Percentiles rank a stretch among this genome's conserved stretches.
Evolutionary conservation across 2,888 invertebrate genomes (phyloP).

Genomic region (Parnassius orleans): DNA sequence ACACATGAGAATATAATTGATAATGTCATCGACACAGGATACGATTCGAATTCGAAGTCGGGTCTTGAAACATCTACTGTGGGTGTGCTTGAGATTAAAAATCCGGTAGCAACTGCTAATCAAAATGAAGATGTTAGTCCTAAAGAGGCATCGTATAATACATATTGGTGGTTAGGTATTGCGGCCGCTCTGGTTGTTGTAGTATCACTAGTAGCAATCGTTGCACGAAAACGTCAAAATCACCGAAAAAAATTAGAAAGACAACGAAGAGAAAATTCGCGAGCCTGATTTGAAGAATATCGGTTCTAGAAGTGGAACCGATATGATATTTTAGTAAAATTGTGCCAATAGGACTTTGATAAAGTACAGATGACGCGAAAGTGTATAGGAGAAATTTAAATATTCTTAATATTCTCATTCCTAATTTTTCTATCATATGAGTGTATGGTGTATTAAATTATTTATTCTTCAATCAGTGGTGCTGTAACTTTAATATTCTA

Average conservation of each 20-base stretch:
- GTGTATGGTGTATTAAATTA: conserved; percentile 22
- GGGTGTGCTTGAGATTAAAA: conserved; percentile 71
- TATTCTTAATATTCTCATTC: conserved; percentile 35
- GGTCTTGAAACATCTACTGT: conserved; percentile 67
- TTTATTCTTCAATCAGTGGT: conserved; percentile 31
- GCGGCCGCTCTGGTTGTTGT: conserved; percentile 67
- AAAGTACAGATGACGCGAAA: conserved; percentile 45
- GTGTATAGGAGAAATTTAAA: conserved; percentile 35
- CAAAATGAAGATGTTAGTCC: conserved; percentile 47
- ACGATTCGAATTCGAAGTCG: conserved; percentile 53
- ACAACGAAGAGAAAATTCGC: conserved; percentile 67
- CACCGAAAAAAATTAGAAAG: conserved; percentile 73
- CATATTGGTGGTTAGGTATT: conserved; percentile 77
- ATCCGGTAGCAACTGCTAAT: conserved; percentile 57
- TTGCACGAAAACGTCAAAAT: conserved; percentile 73
- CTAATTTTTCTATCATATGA: conserved; percentile 18
- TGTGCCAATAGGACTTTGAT: conserved; percentile 54
- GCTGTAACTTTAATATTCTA: conserved; percentile 33
- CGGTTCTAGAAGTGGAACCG: conserved; percentile 73
- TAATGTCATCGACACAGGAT: conserved; percentile 61
- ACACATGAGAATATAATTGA: conserved; percentile 43
- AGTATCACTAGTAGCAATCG: conserved; percentile 65
- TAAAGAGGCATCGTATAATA: conserved; percentile 69
- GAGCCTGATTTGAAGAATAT: conserved; percentile 78
- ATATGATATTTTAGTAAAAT: conserved; percentile 55